Conservation (phyloP, 1,140 invertebrate genomes). For the Sesamia nonagrioides region DNA sequence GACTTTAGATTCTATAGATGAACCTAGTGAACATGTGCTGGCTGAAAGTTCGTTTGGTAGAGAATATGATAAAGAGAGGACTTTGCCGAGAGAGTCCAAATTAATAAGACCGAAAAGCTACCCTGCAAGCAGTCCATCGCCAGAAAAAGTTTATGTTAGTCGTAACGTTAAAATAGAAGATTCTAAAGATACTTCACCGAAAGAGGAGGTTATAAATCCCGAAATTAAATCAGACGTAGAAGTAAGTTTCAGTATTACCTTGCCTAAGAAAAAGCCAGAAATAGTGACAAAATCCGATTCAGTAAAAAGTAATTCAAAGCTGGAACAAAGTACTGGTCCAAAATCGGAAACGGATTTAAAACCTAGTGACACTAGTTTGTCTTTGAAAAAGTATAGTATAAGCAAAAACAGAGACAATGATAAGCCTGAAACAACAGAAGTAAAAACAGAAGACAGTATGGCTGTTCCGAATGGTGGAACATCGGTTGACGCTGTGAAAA, state of each 20-base stretch:
- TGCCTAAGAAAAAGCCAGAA: conserved; percentile 77
- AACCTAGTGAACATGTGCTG: conserved; percentile 58
- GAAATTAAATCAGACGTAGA: conserved; percentile 80
- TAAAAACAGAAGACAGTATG: conserved; percentile 61
- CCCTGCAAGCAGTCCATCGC: conserved; percentile 82
- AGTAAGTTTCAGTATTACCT: conserved; percentile 85
- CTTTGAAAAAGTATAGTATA: conserved; percentile 84
- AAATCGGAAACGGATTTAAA: conserved; percentile 71
- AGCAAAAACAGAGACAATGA: conserved; percentile 63
- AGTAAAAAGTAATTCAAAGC: conserved; percentile 54
- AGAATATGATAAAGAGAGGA: conserved; percentile 74
- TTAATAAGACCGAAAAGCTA: conserved; percentile 89
- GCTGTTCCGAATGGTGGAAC: conserved; percentile 54
- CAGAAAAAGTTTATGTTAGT: conserved; percentile 79
- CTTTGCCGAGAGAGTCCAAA: conserved; percentile 86
- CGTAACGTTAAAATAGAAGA: conserved; percentile 71
- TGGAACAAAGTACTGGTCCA: conserved; percentile 54
- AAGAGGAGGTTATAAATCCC: conserved; percentile 55
- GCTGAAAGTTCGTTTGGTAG: conserved; percentile 59
- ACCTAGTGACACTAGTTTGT: conserved; percentile 59
- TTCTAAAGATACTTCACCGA: conserved; percentile 54
- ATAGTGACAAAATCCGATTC: conserved; percentile 57
- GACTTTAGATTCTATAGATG: conserved; percentile 73
- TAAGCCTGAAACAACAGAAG: conserved; percentile 55
- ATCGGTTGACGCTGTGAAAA: conserved; percentile 44